Conservation (phyloP, 2,797 vertebrate genomes). For the Diplodus sargus region DNA sequence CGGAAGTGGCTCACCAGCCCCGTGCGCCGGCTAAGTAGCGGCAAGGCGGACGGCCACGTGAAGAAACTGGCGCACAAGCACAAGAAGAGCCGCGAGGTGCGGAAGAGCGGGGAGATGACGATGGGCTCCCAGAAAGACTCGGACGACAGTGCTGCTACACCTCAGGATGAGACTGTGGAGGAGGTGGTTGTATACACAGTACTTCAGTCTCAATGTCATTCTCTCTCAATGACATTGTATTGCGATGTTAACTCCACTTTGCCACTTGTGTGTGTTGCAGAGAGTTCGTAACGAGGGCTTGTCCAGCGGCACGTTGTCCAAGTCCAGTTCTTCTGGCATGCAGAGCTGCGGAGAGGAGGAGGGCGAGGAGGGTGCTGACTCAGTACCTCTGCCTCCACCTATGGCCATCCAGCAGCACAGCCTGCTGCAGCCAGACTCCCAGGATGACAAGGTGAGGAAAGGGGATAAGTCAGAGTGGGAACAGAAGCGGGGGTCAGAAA, state of each 20-base stretch:
- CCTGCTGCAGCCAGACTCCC: slow-evolving; percentile 95
- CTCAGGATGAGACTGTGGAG: slow-evolving; percentile 96
- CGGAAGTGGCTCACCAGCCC: slow-evolving; percentile 99
- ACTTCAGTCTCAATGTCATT: neutral
- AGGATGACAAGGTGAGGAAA: slow-evolving; percentile 96
- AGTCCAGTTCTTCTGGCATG: slow-evolving; percentile 99
- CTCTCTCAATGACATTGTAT: neutral
- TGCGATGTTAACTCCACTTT: neutral
- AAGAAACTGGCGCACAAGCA: slow-evolving; percentile 98
- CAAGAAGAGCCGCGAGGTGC: slow-evolving; percentile 96
- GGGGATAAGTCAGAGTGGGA: neutral
- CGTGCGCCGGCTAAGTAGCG: slow-evolving; percentile 96
- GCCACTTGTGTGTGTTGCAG: slow-evolving; percentile 74
- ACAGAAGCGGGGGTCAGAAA: neutral
- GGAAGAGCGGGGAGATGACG: slow-evolving; percentile 91
- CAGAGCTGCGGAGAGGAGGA: slow-evolving; percentile 99
- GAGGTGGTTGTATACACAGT: slow-evolving; percentile 85
- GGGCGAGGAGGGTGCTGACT: slow-evolving; percentile 95
- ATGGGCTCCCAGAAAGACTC: slow-evolving; percentile 96
- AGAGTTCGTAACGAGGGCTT: slow-evolving; percentile 96
- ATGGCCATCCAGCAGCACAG: slow-evolving; percentile 99
- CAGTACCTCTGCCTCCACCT: slow-evolving; percentile 95
- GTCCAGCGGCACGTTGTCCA: slow-evolving; percentile 97
- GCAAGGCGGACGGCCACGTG: slow-evolving; percentile 96
- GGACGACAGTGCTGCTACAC: slow-evolving; percentile 96